Base-by-base conservation (phyloP, 1,140 invertebrate genomes). In the Drosophila biarmipes region DNA sequence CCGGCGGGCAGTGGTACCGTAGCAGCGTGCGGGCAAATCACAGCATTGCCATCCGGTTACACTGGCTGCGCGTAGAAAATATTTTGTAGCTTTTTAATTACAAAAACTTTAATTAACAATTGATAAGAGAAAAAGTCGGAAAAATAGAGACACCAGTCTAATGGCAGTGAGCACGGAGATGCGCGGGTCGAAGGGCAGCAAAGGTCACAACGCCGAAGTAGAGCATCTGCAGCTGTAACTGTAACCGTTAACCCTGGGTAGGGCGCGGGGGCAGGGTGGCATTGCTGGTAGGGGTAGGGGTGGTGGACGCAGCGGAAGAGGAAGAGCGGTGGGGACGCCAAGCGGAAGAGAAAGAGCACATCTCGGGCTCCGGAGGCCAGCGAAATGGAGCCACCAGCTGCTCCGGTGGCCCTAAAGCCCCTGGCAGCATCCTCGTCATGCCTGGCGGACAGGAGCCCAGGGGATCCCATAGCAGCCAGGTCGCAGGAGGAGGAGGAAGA, bases 151-250 rank as follows among this genome's bases (percentile, higher is more conserved):
- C 17, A 15, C 17, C n/a, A 38, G 24, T 27, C 59, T 56, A 19
- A 73, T 75, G 69, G 71, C 34, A 19, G 69, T 31, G 42, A 17
- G 57, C 49, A 42, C 38, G 21, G 31, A 62, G 57, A 74, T 74
- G 72, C 53, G 52, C 52, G 37, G 52, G 38, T 46, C 63, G 17
- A 49, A 54, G 31, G 38, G 35, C 34, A 61, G 46, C 38, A 73
- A 68, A 46, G 42, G 49, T 48, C 37, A 29, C 35, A 56, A 74
- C 52, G 52, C 71, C 19, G 56, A 74, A 74, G 49, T 74, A 74
- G 72, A 74, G 72, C 69, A 73, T 40, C 31, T 68, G 69, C 61
- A 74, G 38, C 37, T 64, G 64, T 64, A 46, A 43, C 48, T 69
- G 66, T 68, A 69, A 69, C 62, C 29, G 17, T 48, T 51, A 62